These are phyloP conservation scores for Aptenodytes forsteri DNA, from an alignment of 2,113 vertebrate genomes.

Conservation along the genomic window DNA sequence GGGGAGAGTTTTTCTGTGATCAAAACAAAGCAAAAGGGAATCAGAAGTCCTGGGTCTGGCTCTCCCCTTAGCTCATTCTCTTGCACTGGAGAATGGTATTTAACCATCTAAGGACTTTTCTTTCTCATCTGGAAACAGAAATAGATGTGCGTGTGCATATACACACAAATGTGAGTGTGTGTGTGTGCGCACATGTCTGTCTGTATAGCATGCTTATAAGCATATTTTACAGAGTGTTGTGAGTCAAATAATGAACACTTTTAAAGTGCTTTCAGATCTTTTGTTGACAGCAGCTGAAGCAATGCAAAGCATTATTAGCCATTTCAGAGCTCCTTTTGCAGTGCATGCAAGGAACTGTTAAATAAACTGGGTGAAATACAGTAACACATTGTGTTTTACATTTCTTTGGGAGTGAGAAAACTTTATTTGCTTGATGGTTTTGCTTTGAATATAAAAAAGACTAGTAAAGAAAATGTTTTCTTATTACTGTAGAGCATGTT, in stretches of 20 bases:
- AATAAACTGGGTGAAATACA: not conserved
- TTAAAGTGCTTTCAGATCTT: not conserved
- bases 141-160: too few species aligned
- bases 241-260: not conserved
- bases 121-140: not conserved
- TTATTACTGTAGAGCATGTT: not conserved
- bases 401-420: not conserved
- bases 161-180: not conserved
- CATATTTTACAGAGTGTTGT: not conserved
- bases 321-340: not conserved
- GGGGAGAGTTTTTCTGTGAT: not conserved
- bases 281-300: not conserved
- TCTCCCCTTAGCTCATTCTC: not conserved
- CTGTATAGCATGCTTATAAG: not conserved
- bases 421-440: not conserved
- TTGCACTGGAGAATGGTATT: not conserved
- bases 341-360: not conserved
- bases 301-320: not conserved
- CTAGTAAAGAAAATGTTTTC: conserved; percentile 25
- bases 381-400: not conserved
- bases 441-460: conserved; percentile 19
- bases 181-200: not conserved
- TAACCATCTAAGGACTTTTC: not conserved
- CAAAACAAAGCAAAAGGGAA: not conserved
- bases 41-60: not conserved